Percentiles rank a stretch among this genome's conserved stretches.
These are phyloP conservation scores for Vulpes lagopus DNA, from an alignment of 2,113 vertebrate genomes.

Conservation along the genomic window DNA sequence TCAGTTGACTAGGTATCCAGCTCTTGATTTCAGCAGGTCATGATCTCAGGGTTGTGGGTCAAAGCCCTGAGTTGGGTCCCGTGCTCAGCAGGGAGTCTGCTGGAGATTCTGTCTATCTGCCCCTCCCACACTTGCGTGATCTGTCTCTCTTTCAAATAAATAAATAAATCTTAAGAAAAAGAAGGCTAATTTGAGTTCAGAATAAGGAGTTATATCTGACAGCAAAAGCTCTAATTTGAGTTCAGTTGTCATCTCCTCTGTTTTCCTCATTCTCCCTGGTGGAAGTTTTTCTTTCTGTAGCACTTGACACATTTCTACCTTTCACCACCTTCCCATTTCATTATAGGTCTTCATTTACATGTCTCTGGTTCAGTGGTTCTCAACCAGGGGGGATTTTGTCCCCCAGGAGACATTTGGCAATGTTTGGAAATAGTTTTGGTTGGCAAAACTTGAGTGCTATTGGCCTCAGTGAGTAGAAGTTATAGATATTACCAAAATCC, in stretches of 20 bases:
- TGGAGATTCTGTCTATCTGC: background rate
- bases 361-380: background rate
- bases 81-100: background rate
- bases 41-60: background rate
- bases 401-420: background rate
- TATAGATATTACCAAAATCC: background rate
- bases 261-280: background rate
- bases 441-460: background rate
- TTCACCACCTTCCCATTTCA: background rate
- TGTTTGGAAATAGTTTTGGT: background rate
- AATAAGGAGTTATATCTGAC: background rate
- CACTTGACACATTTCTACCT: background rate
- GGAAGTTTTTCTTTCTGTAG: background rate
- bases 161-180: background rate
- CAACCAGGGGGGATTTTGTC: background rate
- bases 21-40: background rate
- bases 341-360: background rate
- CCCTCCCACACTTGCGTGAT: background rate
- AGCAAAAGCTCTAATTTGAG: background rate
- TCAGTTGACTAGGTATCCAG: background rate
- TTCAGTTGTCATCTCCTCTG: background rate
- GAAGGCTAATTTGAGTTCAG: background rate
- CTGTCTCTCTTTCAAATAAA: background rate
- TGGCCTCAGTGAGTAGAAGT: background rate
- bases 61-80: background rate